phyloP scores from a whole-genome alignment of 2,797 vertebrate genomes.

The Setipinna tenuifilis region DNA sequence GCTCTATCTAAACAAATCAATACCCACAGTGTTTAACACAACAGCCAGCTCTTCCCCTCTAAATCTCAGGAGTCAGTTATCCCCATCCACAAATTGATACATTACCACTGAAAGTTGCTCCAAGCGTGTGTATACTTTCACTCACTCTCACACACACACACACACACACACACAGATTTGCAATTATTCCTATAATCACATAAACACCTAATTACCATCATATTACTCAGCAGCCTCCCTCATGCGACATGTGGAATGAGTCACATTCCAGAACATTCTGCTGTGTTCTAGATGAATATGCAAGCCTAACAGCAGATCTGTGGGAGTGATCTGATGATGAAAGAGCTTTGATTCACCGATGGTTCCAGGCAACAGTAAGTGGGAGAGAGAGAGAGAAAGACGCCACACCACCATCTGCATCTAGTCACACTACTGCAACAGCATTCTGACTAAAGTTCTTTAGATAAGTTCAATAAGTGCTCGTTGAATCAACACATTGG shows the following conservation, averaged over 20 bases:
- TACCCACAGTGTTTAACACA: background rate
- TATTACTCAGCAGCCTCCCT: background rate
- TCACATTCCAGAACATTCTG: background rate
- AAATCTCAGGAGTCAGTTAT: background rate
- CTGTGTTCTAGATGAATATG: background rate
- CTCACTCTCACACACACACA: background rate
- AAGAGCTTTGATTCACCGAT: background rate
- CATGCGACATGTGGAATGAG: background rate
- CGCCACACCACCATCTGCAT: background rate
- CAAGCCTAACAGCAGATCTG: background rate
- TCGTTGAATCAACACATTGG: background rate
- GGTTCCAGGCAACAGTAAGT: background rate
- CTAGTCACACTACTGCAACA: background rate
- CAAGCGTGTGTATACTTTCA: background rate
- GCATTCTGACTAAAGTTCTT: background rate
- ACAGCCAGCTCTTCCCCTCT: background rate
- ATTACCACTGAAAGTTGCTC: background rate
- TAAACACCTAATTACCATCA: background rate
- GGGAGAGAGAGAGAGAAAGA: background rate
- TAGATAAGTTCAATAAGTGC: background rate
- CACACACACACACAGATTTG: background rate
- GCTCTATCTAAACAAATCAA: constrained; percentile 7
- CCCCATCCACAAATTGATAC: constrained; percentile 5
- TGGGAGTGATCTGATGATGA: background rate
- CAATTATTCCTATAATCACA: background rate